Evolutionary conservation across 2,888 invertebrate species (phyloP).

Genomic region (Epinotia nisella): DNA sequence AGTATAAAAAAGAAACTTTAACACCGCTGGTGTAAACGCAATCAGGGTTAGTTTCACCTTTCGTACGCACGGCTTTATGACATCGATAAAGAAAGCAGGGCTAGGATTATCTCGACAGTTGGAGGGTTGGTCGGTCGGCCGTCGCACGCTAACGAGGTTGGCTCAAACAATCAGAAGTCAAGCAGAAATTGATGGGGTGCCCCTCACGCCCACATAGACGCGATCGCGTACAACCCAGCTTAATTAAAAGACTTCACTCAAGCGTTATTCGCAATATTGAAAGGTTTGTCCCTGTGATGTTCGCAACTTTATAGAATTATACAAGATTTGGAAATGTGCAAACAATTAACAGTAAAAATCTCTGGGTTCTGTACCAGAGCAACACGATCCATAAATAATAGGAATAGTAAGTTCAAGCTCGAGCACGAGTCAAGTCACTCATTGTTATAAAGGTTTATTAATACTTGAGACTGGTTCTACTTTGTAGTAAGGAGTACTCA

Average conservation of each 20-base stretch:
- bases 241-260: slow-evolving; percentile 83
- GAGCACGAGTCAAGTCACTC: slow-evolving; percentile 21
- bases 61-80: slow-evolving; percentile 30
- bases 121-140: slow-evolving; percentile 27
- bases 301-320: slow-evolving; percentile 58
- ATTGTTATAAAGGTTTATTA: slow-evolving; percentile 42
- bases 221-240: slow-evolving; percentile 60
- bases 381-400: slow-evolving; percentile 12
- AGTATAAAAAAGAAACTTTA: slow-evolving; percentile 19
- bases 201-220: slow-evolving; percentile 58
- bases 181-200: slow-evolving; percentile 75
- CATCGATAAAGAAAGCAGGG: slow-evolving; percentile 34
- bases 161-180: slow-evolving; percentile 76
- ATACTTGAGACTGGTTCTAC: slow-evolving; percentile 34
- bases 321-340: slow-evolving; percentile 41
- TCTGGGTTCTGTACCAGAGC: neutral
- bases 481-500: slow-evolving; percentile 12
- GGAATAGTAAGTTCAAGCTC: slow-evolving; percentile 26
- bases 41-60: slow-evolving; percentile 30
- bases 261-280: slow-evolving; percentile 76
- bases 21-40: slow-evolving; percentile 5
- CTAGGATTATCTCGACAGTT: slow-evolving; percentile 28
- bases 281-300: slow-evolving; percentile 66
- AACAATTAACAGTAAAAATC: slow-evolving; percentile 20
- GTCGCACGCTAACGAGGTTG: slow-evolving; percentile 65